Percentiles rank a stretch among this genome's conserved stretches.
These are phyloP conservation scores for Drosophila mimica DNA, from an alignment of 2,888 invertebrate species.

Conservation along the genomic window DNA sequence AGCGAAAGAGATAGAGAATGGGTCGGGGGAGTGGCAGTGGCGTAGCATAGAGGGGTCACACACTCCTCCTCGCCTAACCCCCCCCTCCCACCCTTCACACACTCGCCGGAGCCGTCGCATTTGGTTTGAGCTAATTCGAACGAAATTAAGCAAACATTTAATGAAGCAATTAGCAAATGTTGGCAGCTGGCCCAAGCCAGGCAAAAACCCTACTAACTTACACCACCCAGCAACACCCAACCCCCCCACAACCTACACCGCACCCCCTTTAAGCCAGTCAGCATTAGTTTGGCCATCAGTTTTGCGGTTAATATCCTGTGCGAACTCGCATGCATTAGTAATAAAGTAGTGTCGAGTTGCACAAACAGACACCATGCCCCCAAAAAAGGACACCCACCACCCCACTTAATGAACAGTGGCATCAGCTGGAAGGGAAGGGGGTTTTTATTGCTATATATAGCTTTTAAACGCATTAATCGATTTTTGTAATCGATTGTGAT, in stretches of 20 bases:
- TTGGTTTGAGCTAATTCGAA: slow-evolving; percentile 72
- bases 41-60: not conserved
- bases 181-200: slow-evolving; percentile 49
- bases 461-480: slow-evolving; percentile 39
- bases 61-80: not conserved
- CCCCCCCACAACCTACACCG: not conserved
- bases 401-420: slow-evolving; percentile 44
- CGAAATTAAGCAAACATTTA: slow-evolving; percentile 80
- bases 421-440: slow-evolving; percentile 1
- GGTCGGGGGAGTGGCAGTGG: not conserved
- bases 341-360: slow-evolving; percentile 39
- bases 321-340: slow-evolving; percentile 63
- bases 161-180: slow-evolving; percentile 79
- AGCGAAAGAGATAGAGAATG: not conserved
- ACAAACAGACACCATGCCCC: not conserved
- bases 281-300: slow-evolving; percentile 39
- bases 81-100: not conserved
- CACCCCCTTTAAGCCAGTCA: not conserved
- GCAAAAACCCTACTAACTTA: not conserved
- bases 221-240: not conserved
- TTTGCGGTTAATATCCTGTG: slow-evolving; percentile 69
- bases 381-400: not conserved
- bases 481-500: slow-evolving; percentile 48
- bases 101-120: slow-evolving; percentile 25
- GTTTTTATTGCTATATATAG: slow-evolving; percentile 13